phyloP scores from a whole-genome alignment of 1,140 invertebrate genomes.

The Oppia nitens region DNA sequence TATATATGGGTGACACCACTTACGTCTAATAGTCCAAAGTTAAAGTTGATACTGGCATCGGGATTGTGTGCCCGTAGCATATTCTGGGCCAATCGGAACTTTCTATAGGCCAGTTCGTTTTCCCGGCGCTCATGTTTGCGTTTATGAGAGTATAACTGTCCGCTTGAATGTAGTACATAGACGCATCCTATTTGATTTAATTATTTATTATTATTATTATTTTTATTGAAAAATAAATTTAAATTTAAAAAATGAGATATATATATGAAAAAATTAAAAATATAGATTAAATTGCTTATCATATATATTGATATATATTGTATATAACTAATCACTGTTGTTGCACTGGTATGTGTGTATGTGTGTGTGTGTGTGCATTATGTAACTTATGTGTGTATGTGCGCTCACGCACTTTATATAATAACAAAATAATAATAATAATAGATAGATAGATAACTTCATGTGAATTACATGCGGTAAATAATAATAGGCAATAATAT shows the following conservation, averaged over 20 bases:
- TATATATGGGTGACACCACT: too few species aligned
- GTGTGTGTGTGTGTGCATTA: too few species aligned
- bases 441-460: too few species aligned
- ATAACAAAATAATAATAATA: too few species aligned
- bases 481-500: too few species aligned
- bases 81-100: conserved; percentile 47
- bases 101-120: conserved; percentile 60
- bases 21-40: too few species aligned
- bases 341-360: too few species aligned
- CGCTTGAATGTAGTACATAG: conserved; percentile 86
- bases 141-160: conserved; percentile 93
- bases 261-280: conserved; percentile 1
- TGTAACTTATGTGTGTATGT: too few species aligned
- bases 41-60: background rate
- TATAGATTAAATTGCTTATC: too few species aligned
- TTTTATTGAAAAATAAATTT: conserved; percentile 11
- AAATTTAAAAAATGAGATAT: background rate
- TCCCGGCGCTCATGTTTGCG: conserved; percentile 88
- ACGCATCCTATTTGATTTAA: conserved; percentile 47
- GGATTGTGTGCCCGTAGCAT: conserved; percentile 26
- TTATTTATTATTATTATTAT: background rate
- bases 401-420: too few species aligned
- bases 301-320: background rate
- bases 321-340: too few species aligned
- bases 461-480: too few species aligned